Base-by-base conservation (phyloP, 2,113 vertebrate genomes). In the Pseudorhombus dupliciocellatus region DNA sequence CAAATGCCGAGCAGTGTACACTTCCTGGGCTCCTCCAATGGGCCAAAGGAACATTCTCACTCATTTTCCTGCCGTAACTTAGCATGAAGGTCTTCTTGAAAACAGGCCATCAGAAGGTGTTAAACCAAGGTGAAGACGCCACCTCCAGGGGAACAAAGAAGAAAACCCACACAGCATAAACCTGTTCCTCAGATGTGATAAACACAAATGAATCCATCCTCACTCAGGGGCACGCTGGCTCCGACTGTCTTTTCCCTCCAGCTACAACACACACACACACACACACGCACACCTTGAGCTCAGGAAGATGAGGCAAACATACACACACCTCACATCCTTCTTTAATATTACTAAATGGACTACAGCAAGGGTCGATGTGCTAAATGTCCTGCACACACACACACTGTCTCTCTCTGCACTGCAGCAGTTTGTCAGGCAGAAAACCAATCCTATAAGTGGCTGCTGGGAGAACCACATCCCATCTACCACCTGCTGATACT, bases 351-450 rank as follows among this genome's bases (percentile, higher is more conserved):
- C 53, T 68, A 72, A 82, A 77, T 73, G 61, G 48, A 75, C 66
- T 14, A 24, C 14, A 51, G 48, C 66, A 50, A 67, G 52, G 70
- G 53, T 54, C 80, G 74, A 77, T 73, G 79, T 73, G 63, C 69
- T 73, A 62, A 88, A 77, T 2, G 55, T 40, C 80, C 54, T 70
- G 68, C 70, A 63, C 70, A 21, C 14, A 58, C 56, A 62, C 80
- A 76, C 57, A 75, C 70, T n/a, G 10, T 54, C 56, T 74, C 50
- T 21, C 12, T 20, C 26, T 87, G 83, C 83, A 84, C 53, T 85
- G 89, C 85, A 86, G 85, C 77, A 88, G 85, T 80, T 64, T 88
- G 73, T 87, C 81, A 82, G 75, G 71, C 79, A 75, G 77, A 86
- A 74, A 89, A 85, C 77, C 79, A 90, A 87, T 87, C 74, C 75